Conservation (phyloP, 2,797 vertebrate genomes). For the Sebastes oblongus region DNA sequence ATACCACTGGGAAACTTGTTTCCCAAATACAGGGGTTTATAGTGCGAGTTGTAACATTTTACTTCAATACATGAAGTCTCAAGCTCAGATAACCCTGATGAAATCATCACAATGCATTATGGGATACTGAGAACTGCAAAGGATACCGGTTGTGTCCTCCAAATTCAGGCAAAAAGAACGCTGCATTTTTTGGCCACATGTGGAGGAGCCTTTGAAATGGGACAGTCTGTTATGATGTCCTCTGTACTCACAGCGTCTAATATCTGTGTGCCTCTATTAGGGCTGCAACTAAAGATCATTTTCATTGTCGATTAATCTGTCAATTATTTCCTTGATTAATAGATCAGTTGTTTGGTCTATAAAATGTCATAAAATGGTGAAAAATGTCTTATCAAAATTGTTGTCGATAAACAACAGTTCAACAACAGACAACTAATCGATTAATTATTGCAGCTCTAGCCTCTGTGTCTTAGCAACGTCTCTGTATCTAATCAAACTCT, state of each 20-base stretch:
- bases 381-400: too few relatives aligned
- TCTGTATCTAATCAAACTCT: too few relatives aligned
- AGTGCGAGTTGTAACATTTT: neutral
- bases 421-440: too few relatives aligned
- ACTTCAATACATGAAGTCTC: neutral
- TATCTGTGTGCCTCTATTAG: neutral
- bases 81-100: neutral
- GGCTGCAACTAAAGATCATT: too few relatives aligned
- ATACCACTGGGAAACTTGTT: neutral
- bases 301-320: too few relatives aligned
- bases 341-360: too few relatives aligned
- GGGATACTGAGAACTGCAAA: neutral
- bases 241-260: neutral
- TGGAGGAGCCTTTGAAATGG: neutral
- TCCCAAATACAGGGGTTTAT: constrained; percentile 1
- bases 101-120: neutral
- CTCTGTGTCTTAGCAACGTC: too few relatives aligned
- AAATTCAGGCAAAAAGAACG: neutral
- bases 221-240: neutral
- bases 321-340: too few relatives aligned
- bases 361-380: too few relatives aligned
- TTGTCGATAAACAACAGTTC: too few relatives aligned
- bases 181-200: neutral
- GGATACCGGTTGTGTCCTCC: neutral
- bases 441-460: too few relatives aligned